Base-by-base conservation (phyloP, 1,140 invertebrate genomes). In the Dolichoris vasculosae region DNA sequence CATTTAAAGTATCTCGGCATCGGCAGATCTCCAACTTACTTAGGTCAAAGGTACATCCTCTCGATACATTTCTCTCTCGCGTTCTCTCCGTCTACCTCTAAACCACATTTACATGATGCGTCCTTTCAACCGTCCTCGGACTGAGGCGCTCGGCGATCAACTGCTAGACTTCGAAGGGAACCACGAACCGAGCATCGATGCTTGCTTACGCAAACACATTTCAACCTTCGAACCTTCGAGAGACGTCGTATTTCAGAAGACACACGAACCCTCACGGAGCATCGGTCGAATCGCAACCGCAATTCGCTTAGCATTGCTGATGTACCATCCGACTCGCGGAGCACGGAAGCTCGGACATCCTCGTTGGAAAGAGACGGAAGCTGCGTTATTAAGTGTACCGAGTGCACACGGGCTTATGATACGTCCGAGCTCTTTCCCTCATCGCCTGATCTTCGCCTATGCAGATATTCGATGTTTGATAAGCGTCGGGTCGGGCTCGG, bases 241-340 rank as follows among this genome's bases (percentile, higher is more conserved):
- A 55, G 15, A 17, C 48, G 48, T 17, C 48, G 48, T 17, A 15
- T n/a, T 48, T 8, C 1, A 30, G 26, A 20, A 77, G 75, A 77
- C 30, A 77, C 13, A 35, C 71, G 75, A 26, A 71, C 17, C 75
- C n/a, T 3, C 13, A 55, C 38, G 8, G 40, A 67, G 38, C 7
- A 63, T 69, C 67, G 78, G 46, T 77, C 30, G 84, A 78, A 80
- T 88, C 87, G 87, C 86, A 86, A 88, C 89, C 90, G 82, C 88
- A 90, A 91, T 92, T 93, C 91, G 89, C 92, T 92, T 91, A 92
- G 91, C 92, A 92, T 91, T 91, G 90, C 91, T 92, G 91, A 92
- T 92, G 91, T 90, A 91, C 91, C 89, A 90, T 89, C 89, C 15
- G 2, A 48, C 77, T 79, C 30, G 26, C 43, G 9, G 73, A 7